A percentile compares a stretch with the other conserved stretches of the same genome.
Evolutionary conservation across 2,113 vertebrate genomes (phyloP).

Genomic region (Halichoerus grypus): DNA sequence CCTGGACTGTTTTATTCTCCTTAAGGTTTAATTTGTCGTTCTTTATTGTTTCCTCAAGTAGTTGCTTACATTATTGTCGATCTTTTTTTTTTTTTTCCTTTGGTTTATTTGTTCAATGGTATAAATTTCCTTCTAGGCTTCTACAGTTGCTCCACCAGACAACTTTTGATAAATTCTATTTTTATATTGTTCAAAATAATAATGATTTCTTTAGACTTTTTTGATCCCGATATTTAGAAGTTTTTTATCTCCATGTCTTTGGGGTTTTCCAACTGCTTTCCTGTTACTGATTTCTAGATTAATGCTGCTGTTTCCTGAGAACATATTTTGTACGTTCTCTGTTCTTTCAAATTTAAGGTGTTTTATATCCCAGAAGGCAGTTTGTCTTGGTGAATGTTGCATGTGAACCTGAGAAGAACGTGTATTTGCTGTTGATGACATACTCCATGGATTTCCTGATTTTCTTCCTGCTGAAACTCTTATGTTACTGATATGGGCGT

Average conservation of each 20-base stretch:
- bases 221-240: background rate
- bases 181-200: background rate
- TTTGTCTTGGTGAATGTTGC: background rate
- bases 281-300: background rate
- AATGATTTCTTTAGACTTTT: background rate
- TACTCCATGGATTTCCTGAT: background rate
- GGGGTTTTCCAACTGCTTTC: background rate
- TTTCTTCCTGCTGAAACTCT: background rate
- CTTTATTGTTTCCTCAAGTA: background rate
- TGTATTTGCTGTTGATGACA: too few relatives aligned
- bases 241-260: background rate
- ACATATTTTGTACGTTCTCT: background rate
- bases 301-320: background rate
- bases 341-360: background rate
- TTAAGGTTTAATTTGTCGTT: background rate
- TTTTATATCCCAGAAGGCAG: background rate
- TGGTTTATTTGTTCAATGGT: background rate
- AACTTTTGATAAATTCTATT: background rate
- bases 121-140: background rate
- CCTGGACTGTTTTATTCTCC: background rate
- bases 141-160: background rate
- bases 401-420: background rate
- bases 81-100: background rate
- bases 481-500: background rate
- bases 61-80: background rate